Evolutionary conservation across 2,888 invertebrate genomes (phyloP).

Genomic region (Atethmia centrago): DNA sequence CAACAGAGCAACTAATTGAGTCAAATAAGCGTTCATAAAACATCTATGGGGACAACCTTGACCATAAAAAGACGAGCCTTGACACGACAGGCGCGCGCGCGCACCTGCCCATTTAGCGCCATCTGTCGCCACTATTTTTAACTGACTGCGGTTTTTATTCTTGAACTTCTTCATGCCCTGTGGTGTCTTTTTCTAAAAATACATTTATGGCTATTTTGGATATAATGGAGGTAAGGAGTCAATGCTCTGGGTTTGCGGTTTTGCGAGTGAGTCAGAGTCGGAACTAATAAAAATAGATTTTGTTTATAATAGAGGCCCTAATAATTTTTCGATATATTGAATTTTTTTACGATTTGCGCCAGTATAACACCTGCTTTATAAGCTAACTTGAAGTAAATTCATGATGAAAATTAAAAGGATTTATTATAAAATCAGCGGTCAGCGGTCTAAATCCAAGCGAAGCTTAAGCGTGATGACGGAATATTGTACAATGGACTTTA

Average conservation of each 20-base stretch:
- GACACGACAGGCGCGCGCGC: slow-evolving; percentile 71
- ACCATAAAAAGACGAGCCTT: slow-evolving; percentile 74
- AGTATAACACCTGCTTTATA: not conserved
- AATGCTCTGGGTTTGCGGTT: slow-evolving; percentile 19
- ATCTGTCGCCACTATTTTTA: slow-evolving; percentile 66
- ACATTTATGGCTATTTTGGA: slow-evolving; percentile 26
- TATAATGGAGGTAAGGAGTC: slow-evolving; percentile 25
- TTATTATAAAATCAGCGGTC: not conserved
- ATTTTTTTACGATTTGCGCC: not conserved
- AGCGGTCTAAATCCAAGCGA: slow-evolving; percentile 3
- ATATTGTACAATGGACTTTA: not conserved
- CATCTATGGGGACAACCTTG: slow-evolving; percentile 71
- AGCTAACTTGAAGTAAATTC: not conserved
- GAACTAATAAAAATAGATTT: slow-evolving; percentile 20
- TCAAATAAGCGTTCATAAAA: slow-evolving; percentile 60
- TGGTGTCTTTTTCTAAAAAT: slow-evolving; percentile 29
- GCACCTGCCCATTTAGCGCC: slow-evolving; percentile 71
- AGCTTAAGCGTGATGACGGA: not conserved
- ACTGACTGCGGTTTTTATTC: slow-evolving; percentile 30
- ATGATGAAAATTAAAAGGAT: slow-evolving; percentile 1
- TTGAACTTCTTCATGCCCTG: slow-evolving; percentile 44
- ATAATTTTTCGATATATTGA: not conserved
- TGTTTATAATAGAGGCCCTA: slow-evolving; percentile 4
- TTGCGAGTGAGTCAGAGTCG: slow-evolving; percentile 7
- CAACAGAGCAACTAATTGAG: slow-evolving; percentile 55